Percentiles rank a stretch among this genome's conserved stretches.
These are phyloP conservation scores for Micoletzkya japonica DNA, from an alignment of 2,888 invertebrate species.

Conservation along the genomic window DNA sequence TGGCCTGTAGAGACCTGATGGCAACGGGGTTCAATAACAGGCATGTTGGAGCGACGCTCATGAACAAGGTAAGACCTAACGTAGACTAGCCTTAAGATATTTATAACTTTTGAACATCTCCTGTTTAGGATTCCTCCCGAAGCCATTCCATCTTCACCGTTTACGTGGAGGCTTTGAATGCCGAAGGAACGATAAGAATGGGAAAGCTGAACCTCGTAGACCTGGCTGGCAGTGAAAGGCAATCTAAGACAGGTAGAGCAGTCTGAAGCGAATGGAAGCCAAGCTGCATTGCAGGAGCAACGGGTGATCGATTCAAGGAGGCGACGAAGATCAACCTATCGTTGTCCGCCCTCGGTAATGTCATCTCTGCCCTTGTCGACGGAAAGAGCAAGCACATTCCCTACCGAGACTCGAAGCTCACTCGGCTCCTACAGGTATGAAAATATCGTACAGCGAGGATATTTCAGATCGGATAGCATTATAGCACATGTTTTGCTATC, in stretches of 20 bases:
- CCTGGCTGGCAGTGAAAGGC: constrained; percentile 84
- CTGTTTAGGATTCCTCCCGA: constrained; percentile 69
- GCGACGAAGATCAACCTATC: constrained; percentile 98
- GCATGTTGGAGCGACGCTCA: constrained; percentile 81
- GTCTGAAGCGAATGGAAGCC: not conserved
- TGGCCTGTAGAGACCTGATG: constrained; percentile 78
- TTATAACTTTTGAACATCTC: not conserved
- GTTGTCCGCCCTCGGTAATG: constrained; percentile 93
- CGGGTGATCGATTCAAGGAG: constrained; percentile 74
- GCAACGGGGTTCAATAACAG: constrained; percentile 79
- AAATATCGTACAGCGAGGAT: not conserved
- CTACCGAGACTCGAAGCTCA: constrained; percentile 95
- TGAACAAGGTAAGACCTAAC: constrained; percentile 75
- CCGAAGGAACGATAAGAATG: constrained; percentile 71
- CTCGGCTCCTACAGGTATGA: constrained; percentile 80
- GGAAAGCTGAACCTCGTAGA: constrained; percentile 85
- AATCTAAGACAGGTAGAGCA: constrained; percentile 76
- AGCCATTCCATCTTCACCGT: constrained; percentile 87
- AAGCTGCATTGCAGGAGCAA: constrained; percentile 72
- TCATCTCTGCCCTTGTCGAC: constrained; percentile 95
- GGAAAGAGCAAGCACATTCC: constrained; percentile 96
- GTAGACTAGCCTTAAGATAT: not conserved
- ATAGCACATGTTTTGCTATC: too few relatives aligned
- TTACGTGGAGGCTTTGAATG: constrained; percentile 78
- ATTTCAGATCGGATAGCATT: too few relatives aligned